These are phyloP conservation scores for Campylomormyrus tamandua DNA, from an alignment of 2,113 vertebrate genomes.

Conservation along the genomic window DNA sequence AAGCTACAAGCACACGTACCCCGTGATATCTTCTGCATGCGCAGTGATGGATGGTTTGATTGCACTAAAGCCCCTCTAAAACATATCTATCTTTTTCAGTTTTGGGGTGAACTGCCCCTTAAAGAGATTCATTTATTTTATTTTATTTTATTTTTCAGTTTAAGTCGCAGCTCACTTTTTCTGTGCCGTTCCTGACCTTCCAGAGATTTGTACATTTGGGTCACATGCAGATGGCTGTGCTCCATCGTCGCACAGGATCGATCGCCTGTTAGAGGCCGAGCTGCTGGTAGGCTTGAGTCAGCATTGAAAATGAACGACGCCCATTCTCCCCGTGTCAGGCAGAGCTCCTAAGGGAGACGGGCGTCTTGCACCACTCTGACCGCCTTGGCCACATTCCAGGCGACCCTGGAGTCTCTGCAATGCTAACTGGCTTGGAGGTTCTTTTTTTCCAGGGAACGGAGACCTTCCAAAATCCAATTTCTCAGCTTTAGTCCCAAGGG, in stretches of 20 bases:
- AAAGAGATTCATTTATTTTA: not conserved
- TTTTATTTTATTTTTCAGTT: not conserved
- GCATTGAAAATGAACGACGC: not conserved
- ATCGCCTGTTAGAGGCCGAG: not conserved
- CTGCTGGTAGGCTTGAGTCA: not conserved
- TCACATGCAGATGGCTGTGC: not conserved
- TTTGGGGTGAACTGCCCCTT: not conserved
- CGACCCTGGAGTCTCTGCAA: not conserved
- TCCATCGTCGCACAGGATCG: too few relatives aligned
- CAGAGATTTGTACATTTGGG: not conserved
- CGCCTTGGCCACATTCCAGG: not conserved
- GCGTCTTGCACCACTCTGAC: not conserved
- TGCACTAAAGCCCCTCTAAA: not conserved
- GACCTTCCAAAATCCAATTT: not conserved
- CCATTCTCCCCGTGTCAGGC: not conserved
- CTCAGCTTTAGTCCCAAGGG: not conserved
- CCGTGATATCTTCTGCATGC: not conserved
- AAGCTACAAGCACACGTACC: not conserved
- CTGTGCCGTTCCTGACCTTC: not conserved
- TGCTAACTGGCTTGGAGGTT: not conserved
- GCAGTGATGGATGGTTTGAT: not conserved
- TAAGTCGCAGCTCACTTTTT: not conserved
- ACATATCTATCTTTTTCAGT: not conserved
- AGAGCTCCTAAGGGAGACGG: not conserved
- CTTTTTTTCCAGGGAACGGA: not conserved